Base-by-base conservation (phyloP, 1,140 invertebrate species). In the Euborellia annulipes region DNA sequence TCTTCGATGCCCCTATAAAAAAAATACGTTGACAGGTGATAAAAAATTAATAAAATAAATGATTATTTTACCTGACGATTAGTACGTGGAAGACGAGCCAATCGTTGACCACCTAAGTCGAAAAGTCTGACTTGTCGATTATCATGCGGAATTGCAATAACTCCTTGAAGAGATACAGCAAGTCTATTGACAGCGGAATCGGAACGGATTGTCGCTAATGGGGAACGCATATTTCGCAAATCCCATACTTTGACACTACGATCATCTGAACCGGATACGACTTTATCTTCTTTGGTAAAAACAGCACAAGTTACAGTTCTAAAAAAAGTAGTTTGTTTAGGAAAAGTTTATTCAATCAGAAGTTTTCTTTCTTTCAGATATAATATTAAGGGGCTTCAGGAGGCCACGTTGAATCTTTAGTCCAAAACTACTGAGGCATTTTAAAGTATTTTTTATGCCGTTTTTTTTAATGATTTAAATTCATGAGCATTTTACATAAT, bases 231-330 rank as follows among this genome's bases (percentile, higher is more conserved):
- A 62, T 98, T 98, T 23, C 89, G 77, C 43, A 97, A 66, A 62
- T 96, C 92, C 90, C 91, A 94, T 1, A 96, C 85, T 59, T 96
- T 96, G 0, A 95, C 86, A 45, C 85, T 92, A 51, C 92, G 72
- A 62, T 98, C 95, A 62, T 98, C 94, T 16, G 91, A 95, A 2
- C 92, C 90, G 0, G 93, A 97, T 1, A 98, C 87, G 6, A 98
- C 83, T 70, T 94, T 95, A 60, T 98, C 92, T 59, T 87, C 85
- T 47, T 82, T 72, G 0, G 91, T 85, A 64, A 98, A 98, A 34
- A 93, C 85, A 9, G 93, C 92, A 52, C 90, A 93, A 3, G 91
- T 98, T 0, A 98, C 95, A 52, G 89, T 85, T 62, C 91, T 95
- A 57, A 46, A 67, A 64, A 53, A 48, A 55, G 54, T 58, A 48